Evolutionary conservation across 2,797 vertebrate species (phyloP), one percentile per base, ranked within the genome.

Genomic region (Leucoraja ocellata): DNA sequence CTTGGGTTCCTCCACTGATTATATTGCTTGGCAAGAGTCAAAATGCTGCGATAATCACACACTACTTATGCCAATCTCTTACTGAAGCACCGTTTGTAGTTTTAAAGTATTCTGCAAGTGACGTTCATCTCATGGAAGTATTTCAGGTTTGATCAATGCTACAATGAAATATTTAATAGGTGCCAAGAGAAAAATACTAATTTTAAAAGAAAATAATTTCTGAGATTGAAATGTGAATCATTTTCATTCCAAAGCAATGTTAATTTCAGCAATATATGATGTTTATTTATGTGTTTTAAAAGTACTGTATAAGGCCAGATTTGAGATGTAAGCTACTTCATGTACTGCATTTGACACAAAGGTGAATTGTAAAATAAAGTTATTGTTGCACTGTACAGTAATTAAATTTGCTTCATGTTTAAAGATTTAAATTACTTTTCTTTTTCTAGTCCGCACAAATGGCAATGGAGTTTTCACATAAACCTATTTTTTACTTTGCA

Each of bases 151-250:
- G 68, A 92, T n/a, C 71, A 28, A 21, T 54, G 90, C 73, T 76
- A 76, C 68, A 54, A 39, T 92, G 90, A 92, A 92, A 92, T 92
- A 76, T 68, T 92, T 92, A 3, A 76, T 74, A 76, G 71, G 39
- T 92, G 73, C 71, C 90, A 73, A 92, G 46, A 1, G 39, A 74
- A 92, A 74, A 74, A 9, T 91, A 39, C 25, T 91, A 39, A 25
- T 91, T 90, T 91, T 25, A 23, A 65, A 68, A 4, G n/a, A 36
- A 76, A 46, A 74, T 54, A 71, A 74, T 92, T 92, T 92, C 68
- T 46, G 96, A 98, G 97, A 97, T 97, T 97, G 96, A 96, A 96
- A 96, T 96, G 95, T 95, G 96, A 76, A 92, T 46, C 90, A 92
- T 92, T 92, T 91, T 92, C 58, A 92, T 92, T 92, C 71, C 71